Percentiles rank a stretch among this genome's conserved stretches.
phyloP scores from a whole-genome alignment of 2,797 vertebrate genomes.

The Anniella stebbinsi region DNA sequence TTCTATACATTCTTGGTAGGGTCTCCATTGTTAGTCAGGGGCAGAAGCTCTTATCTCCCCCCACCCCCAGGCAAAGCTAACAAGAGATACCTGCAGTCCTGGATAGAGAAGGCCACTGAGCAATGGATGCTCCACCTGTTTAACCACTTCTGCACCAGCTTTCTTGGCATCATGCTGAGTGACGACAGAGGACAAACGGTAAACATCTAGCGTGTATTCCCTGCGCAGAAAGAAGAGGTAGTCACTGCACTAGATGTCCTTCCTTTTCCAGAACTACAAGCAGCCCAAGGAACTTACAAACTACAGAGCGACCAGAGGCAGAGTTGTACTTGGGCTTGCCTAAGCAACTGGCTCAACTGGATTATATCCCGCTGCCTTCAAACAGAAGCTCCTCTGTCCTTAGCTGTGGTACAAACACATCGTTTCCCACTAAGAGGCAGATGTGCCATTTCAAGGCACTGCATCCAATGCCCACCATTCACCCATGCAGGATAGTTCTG shows the following conservation, averaged over 20 bases:
- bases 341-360: background rate
- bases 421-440: background rate
- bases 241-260: rapidly evolving
- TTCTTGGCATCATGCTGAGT: conserved; percentile 98
- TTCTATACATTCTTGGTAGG: background rate
- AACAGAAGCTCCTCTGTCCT: too few species aligned
- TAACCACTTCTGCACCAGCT: conserved; percentile 97
- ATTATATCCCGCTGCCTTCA: too few species aligned
- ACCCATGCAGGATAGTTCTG: background rate
- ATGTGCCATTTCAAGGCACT: background rate
- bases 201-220: conserved; percentile 96
- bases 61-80: background rate
- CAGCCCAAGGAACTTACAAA: too few species aligned
- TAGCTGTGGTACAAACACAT: background rate
- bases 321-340: background rate
- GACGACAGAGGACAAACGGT: conserved; percentile 92
- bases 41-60: rapidly evolving
- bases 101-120: conserved; percentile 97
- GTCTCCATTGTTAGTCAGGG: background rate
- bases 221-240: conserved; percentile 71
- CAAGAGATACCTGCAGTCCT: conserved; percentile 89
- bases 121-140: conserved; percentile 97
- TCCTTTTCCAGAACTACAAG: background rate
- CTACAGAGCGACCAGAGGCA: too few species aligned
- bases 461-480: background rate